A percentile compares a stretch with the other conserved stretches of the same genome.
Conservation (phyloP, 2,113 vertebrate species). For the Gallinago jamesoni region DNA sequence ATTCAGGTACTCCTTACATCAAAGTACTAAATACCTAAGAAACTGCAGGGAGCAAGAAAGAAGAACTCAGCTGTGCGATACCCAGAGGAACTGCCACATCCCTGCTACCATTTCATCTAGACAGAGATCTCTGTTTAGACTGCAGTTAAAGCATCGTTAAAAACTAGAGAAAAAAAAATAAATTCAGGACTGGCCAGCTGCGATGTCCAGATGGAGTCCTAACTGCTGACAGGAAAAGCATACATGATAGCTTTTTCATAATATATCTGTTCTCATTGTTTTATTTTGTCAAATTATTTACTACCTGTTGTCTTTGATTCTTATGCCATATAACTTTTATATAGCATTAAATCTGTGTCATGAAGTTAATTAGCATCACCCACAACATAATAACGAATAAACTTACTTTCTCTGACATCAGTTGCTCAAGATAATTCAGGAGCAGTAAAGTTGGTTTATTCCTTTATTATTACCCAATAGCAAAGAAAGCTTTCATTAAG, state of each 20-base stretch:
- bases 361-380: neutral
- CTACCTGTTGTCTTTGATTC: neutral
- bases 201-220: neutral
- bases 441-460: neutral
- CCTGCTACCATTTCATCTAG: neutral
- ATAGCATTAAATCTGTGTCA: neutral
- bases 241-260: neutral
- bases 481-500: neutral
- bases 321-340: neutral
- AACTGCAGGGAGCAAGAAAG: neutral
- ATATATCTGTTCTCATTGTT: neutral
- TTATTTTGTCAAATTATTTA: neutral
- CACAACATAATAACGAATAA: neutral
- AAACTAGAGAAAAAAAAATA: neutral
- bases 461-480: neutral
- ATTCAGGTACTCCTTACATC: neutral
- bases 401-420: neutral
- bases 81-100: neutral
- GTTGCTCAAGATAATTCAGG: neutral
- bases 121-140: constrained; percentile 15
- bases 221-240: neutral
- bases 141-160: constrained; percentile 10
- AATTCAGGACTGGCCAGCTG: constrained; percentile 25
- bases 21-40: neutral
- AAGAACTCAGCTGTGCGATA: neutral